Evolutionary conservation across 2,113 vertebrate species (phyloP), one percentile per base, ranked within the genome.

Genomic region (Calidris pygmaea): DNA sequence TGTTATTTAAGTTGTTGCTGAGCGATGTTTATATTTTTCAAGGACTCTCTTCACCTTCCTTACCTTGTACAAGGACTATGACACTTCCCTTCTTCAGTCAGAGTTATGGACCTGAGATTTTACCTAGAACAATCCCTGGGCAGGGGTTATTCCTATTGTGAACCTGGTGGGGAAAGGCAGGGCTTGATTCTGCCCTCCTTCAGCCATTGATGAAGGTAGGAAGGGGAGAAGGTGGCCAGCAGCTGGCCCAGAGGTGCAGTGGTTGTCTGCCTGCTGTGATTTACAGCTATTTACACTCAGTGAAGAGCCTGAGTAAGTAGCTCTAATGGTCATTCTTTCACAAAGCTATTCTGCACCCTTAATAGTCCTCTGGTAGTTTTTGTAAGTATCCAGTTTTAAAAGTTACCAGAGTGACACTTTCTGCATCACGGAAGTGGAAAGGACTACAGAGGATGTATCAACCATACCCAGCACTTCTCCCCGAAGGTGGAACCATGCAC

Each of bases 61-160:
- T 1, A 0, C 37, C 39, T 53, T 37, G 10, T 48, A 23, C 76
- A 55, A 67, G n/a, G 68, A 26, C 41, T 27, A 1, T 1, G 1
- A 56, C 2, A 0, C 47, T 81, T 55, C 34, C 35, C n/a, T 53
- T 75, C 70, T 26, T 75, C 70, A 58, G 35, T 17, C 35, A 52
- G 60, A 48, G 43, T 52, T n/a, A 13, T 5, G 20, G 29, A 32
- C 67, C 53, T 60, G n/a, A 60, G 34, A 12, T 60, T 67, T 80
- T 17, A 74, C 11, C 59, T 75, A 16, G n/a, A 62, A 23, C 47
- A 43, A 10, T 21, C 53, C 30, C 39, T 62, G 17, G 2, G 0
- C n/a, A 7, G 67, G 37, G 22, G 10, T 27, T 66, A 53, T 45
- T 78, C n/a, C 59, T 39, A 5, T 6, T n/a, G 37, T 77, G 72